phyloP scores from a whole-genome alignment of 1,140 invertebrate genomes.

The Cepaea nemoralis region DNA sequence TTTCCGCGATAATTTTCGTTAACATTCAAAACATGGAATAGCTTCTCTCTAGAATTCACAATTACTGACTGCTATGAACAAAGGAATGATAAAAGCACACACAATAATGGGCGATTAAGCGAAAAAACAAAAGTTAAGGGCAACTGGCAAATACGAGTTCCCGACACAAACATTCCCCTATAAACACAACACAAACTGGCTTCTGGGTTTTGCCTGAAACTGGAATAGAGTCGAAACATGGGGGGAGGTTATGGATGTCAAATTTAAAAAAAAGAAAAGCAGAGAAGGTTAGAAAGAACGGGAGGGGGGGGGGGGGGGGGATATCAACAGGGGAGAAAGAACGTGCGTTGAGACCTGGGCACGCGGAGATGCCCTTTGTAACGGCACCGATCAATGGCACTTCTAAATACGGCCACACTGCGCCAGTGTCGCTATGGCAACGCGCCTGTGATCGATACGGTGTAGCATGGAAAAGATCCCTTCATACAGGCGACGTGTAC shows the following conservation, averaged over 20 bases:
- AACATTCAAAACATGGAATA: no score
- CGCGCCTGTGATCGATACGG: background rate
- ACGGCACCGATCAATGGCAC: background rate
- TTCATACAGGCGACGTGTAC: background rate
- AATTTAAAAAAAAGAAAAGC: background rate
- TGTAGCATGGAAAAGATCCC: background rate
- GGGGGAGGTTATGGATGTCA: background rate
- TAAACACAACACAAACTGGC: background rate
- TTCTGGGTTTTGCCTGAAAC: no score
- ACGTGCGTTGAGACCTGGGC: background rate
- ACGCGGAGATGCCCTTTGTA: background rate
- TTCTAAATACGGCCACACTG: conserved; percentile 24
- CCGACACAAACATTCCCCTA: background rate
- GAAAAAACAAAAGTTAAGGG: background rate
- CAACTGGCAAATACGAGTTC: background rate
- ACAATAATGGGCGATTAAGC: no score
- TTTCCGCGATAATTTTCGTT: no score
- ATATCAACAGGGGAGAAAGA: background rate
- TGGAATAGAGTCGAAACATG: background rate
- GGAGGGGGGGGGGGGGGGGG: background rate
- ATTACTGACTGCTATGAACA: no score
- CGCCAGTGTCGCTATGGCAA: conserved; percentile 7
- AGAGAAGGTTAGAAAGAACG: background rate
- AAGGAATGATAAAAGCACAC: no score
- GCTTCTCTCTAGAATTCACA: no score